Base-by-base conservation (phyloP, 2,888 invertebrate species). In the Aporophyla nigra region DNA sequence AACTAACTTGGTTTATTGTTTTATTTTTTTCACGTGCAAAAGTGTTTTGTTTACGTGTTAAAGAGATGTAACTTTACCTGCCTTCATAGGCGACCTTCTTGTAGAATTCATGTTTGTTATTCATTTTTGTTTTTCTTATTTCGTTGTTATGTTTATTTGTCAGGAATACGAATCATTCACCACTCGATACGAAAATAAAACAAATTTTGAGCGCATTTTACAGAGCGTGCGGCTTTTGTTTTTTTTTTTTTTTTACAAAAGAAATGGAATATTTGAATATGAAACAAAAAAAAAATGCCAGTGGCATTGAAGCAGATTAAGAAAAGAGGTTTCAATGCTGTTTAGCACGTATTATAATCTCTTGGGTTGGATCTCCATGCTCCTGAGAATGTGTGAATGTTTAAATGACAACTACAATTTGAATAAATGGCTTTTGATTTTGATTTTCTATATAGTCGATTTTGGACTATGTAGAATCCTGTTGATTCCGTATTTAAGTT, bases 171-270 rank as follows among this genome's bases (percentile, higher is more conserved):
- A 43, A 43, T n/a, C 2, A 24, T 40, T 27, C 7, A 40, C 33
- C 21, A 16, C n/a, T 16, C 5, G 0, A 40, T 40, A 62, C 4
- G 0, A 40, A 62, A n/a, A 14, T 40, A 62, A n/a, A 16, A 62
- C 40, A 0, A 10, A n/a, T n/a, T 62, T 7, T 43, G 5, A 10
- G 16, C n/a, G 1, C n/a, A n/a, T 16, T 33, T 12, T 21, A 33
- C 33, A 61, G n/a, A 40, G 16, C 27, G n/a, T 3, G 27, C 43
- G 24, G 24, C 51, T 33, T 66, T 66, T 33, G 1, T 51, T 76
- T 76, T 51, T 54, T 76, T 76, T 81, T 61, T 43, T 5, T 14
- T 74, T 75, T 78, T 21, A 21, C 19, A 24, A 58, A 53, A 14
- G 7, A 54, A 66, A 49, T 10, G 1, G 19, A 14, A n/a, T 14